These are phyloP conservation scores for Gymnothorax javanicus DNA, from an alignment of 2,797 vertebrate species.

Conservation along the genomic window DNA sequence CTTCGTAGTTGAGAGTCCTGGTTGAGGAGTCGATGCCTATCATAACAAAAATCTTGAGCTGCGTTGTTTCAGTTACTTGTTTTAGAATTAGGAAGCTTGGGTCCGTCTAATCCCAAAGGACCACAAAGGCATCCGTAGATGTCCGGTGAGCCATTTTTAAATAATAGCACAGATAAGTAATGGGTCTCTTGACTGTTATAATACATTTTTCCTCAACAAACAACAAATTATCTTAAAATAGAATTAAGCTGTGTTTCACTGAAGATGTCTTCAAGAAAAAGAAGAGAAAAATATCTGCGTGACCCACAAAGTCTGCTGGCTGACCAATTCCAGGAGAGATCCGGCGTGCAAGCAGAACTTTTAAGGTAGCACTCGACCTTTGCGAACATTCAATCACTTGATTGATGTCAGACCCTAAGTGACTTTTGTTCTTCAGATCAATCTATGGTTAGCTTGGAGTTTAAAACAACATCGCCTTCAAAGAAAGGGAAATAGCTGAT, in stretches of 20 bases:
- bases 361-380: conserved; percentile 66
- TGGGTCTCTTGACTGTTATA: conserved; percentile 80
- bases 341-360: conserved; percentile 62
- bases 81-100: conserved; percentile 59
- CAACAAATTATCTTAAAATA: conserved; percentile 74
- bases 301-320: conserved; percentile 66
- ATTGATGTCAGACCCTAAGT: conserved; percentile 65
- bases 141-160: conserved; percentile 77
- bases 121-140: conserved; percentile 73
- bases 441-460: conserved; percentile 68
- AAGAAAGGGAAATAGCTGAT: conserved; percentile 67
- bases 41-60: conserved; percentile 25
- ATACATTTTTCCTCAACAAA: conserved; percentile 82
- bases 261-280: conserved; percentile 74
- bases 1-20: conserved; percentile 10
- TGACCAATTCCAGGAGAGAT: conserved; percentile 55
- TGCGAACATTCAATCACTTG: conserved; percentile 52
- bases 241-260: conserved; percentile 68
- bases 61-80: conserved; percentile 49
- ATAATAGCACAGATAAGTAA: conserved; percentile 78
- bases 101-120: conserved; percentile 72
- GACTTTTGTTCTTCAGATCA: conserved; percentile 63
- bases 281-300: conserved; percentile 60
- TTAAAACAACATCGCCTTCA: conserved; percentile 71
- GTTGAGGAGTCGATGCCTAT: conserved; percentile 13